Evolutionary conservation across 1,140 invertebrate species (phyloP).

Genomic region (Aphaenogaster ashmeadi): DNA sequence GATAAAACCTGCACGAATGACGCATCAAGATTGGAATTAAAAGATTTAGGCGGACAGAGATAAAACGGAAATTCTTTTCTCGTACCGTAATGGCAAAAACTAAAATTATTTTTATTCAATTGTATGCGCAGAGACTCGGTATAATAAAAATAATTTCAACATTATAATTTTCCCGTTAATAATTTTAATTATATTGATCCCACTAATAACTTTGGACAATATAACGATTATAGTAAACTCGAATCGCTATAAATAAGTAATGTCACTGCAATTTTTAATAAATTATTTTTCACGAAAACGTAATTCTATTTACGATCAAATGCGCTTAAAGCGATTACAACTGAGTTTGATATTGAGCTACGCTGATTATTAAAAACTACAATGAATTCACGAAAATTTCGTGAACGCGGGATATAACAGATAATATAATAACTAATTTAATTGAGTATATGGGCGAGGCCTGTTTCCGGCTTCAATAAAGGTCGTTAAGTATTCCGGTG

Average conservation of each 20-base stretch:
- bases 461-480: conserved; percentile 57
- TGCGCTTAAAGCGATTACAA: background rate
- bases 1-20: conserved; percentile 64
- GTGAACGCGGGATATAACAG: background rate
- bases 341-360: background rate
- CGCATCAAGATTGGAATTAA: conserved; percentile 55
- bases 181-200: background rate
- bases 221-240: background rate
- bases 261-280: background rate
- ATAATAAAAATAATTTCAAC: background rate
- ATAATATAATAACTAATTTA: conserved; percentile 41
- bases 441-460: background rate
- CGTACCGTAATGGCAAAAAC: background rate
- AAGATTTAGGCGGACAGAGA: conserved; percentile 47
- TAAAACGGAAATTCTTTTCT: conserved; percentile 32
- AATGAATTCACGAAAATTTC: background rate
- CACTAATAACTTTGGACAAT: background rate
- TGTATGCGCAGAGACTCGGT: conserved; percentile 23
- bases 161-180: background rate
- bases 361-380: background rate
- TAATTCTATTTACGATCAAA: conserved; percentile 9
- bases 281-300: background rate
- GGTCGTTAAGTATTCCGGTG: conserved; percentile 66
- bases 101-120: conserved; percentile 35
- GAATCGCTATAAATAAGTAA: conserved; percentile 5